Conservation (phyloP, 2,888 invertebrate species). For the Hydrotaea cyrtoneurina region DNA sequence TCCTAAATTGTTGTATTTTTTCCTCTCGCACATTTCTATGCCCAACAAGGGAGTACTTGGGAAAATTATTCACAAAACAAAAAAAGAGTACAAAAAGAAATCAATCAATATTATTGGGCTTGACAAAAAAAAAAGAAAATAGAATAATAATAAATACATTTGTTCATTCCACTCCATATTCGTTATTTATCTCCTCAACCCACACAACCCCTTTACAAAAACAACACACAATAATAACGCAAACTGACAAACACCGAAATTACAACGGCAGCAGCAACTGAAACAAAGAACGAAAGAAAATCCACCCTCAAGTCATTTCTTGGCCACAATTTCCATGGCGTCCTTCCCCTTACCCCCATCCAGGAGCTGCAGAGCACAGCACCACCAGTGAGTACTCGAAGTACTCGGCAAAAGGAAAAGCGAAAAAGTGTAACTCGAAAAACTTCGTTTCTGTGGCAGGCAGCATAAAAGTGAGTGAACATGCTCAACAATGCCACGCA, state of each 20-base stretch:
- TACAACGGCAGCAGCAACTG: neutral
- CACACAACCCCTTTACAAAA: too few relatives aligned
- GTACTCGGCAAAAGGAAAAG: constrained; percentile 13
- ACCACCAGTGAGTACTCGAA: neutral
- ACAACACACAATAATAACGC: neutral
- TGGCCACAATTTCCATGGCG: constrained; percentile 40
- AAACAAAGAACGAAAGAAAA: constrained; percentile 32
- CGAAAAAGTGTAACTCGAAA: constrained; percentile 14
- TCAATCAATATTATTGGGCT: constrained; percentile 65
- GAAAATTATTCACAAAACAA: constrained; percentile 11
- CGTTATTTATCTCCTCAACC: neutral
- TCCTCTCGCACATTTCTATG: neutral
- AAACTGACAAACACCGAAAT: constrained; percentile 32
- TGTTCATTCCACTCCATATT: neutral
- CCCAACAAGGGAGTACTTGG: too few relatives aligned
- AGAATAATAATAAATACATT: constrained; percentile 32
- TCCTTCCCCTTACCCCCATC: neutral
- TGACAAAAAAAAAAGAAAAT: too few relatives aligned
- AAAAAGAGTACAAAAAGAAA: constrained; percentile 16
- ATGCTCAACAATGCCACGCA: constrained; percentile 13
- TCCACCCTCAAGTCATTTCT: constrained; percentile 53
- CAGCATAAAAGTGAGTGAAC: constrained; percentile 5
- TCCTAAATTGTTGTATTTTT: too few relatives aligned
- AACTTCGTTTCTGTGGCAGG: constrained; percentile 13
- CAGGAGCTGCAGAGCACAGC: neutral